Percentiles rank a stretch among this genome's conserved stretches.
Evolutionary conservation across 92 coral and sea anemone species (phyloP).

Genomic region (Zoanthus sansibaricus): DNA sequence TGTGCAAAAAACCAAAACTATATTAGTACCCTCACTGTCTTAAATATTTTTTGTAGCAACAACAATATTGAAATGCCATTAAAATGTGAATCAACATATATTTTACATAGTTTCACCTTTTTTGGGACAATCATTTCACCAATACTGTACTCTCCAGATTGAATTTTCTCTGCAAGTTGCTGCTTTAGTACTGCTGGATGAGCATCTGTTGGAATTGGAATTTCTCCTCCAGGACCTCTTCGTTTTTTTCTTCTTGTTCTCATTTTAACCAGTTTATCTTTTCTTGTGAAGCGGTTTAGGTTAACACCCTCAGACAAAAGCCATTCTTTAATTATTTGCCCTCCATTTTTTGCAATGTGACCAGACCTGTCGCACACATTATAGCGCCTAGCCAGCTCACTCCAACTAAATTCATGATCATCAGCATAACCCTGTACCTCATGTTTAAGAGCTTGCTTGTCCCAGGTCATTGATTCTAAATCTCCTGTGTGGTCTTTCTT

Average conservation of each 20-base stretch:
- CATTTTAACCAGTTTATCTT: background rate
- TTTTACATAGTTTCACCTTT: conserved; percentile 9
- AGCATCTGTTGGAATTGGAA: conserved; percentile 1
- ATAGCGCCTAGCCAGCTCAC: conserved; percentile 39
- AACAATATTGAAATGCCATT: background rate
- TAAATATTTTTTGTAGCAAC: background rate
- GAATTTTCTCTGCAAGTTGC: conserved; percentile 9
- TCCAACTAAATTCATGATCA: conserved; percentile 42
- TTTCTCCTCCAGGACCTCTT: conserved; percentile 25
- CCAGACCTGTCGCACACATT: conserved; percentile 46
- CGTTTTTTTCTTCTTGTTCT: conserved; percentile 7
- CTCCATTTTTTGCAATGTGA: conserved; percentile 46
- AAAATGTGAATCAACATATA: background rate
- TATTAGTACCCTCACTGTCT: background rate
- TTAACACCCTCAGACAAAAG: background rate
- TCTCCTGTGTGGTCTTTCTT: background rate
- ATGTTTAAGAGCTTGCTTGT: conserved; percentile 4
- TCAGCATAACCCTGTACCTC: background rate
- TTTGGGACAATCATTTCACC: conserved; percentile 49
- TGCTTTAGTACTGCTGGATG: background rate
- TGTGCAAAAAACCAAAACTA: background rate
- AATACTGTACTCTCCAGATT: conserved; percentile 37
- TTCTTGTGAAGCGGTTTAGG: background rate
- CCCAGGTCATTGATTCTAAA: conserved; percentile 13
- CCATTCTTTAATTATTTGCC: conserved; percentile 48